A percentile compares a stretch with the other conserved stretches of the same genome.
These are phyloP conservation scores for Aepyceros melampus DNA, from an alignment of 2,113 vertebrate genomes.

Conservation along the genomic window DNA sequence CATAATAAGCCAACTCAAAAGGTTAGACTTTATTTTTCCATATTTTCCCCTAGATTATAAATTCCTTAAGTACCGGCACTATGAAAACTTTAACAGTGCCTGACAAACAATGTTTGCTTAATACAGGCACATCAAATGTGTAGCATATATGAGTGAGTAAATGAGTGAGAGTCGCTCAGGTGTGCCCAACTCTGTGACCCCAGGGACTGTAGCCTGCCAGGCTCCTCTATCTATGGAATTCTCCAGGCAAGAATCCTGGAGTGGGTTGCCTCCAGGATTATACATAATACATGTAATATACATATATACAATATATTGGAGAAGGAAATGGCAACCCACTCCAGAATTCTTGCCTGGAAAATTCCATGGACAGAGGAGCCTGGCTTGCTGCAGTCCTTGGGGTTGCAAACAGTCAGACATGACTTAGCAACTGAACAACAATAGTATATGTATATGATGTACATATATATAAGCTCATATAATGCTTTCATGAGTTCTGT, in stretches of 20 bases:
- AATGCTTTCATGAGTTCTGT: background rate
- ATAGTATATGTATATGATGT: background rate
- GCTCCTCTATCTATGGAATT: background rate
- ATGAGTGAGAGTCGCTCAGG: background rate
- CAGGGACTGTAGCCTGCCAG: background rate
- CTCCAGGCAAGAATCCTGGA: background rate
- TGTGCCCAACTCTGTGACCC: accelerated
- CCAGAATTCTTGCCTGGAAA: background rate
- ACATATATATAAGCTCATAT: background rate
- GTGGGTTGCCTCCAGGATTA: no score
- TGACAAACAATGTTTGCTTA: background rate
- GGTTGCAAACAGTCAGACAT: background rate
- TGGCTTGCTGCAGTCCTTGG: background rate
- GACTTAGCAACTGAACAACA: background rate
- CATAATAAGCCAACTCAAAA: background rate
- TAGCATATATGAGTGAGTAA: background rate
- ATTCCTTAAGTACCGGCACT: background rate
- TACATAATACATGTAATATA: background rate
- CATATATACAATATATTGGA: background rate
- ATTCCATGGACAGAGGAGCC: background rate
- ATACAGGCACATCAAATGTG: background rate
- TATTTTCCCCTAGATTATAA: background rate
- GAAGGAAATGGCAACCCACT: background rate
- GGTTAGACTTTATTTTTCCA: background rate
- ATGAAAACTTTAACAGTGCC: background rate